phyloP scores from a whole-genome alignment of 2,888 invertebrate genomes.

The Callinectes sapidus region DNA sequence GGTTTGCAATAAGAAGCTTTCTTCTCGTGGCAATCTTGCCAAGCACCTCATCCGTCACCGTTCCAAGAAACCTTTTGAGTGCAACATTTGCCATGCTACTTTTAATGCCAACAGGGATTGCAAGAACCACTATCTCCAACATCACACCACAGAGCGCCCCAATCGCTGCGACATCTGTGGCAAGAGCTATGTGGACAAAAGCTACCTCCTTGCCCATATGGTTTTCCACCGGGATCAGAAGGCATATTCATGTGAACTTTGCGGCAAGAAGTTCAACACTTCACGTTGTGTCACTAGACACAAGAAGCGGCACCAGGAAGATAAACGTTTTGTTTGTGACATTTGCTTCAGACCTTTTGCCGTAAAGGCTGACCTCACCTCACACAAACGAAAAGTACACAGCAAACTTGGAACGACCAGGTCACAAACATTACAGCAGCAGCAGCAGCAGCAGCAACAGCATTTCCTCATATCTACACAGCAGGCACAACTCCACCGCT shows the following conservation, averaged over 20 bases:
- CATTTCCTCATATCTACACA: not conserved
- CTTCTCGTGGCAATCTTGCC: slow-evolving; percentile 69
- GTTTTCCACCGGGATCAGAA: slow-evolving; percentile 69
- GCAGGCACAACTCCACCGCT: not conserved
- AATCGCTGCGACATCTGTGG: slow-evolving; percentile 70
- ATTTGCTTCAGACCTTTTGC: slow-evolving; percentile 69
- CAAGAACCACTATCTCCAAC: slow-evolving; percentile 63
- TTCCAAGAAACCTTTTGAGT: slow-evolving; percentile 66
- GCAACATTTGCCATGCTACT: slow-evolving; percentile 61
- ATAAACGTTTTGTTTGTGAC: slow-evolving; percentile 63
- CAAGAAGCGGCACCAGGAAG: slow-evolving; percentile 67
- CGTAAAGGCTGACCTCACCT: slow-evolving; percentile 66
- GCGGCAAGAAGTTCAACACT: slow-evolving; percentile 70
- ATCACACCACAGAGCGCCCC: slow-evolving; percentile 69
- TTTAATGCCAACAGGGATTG: slow-evolving; percentile 72
- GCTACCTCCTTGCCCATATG: slow-evolving; percentile 70
- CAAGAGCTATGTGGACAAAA: slow-evolving; percentile 68
- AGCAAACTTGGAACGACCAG: slow-evolving; percentile 29
- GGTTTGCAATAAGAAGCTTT: slow-evolving; percentile 70
- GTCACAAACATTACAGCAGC: not conserved
- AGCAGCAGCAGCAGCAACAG: slow-evolving; percentile 32
- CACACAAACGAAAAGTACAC: slow-evolving; percentile 61
- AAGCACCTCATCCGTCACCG: slow-evolving; percentile 72
- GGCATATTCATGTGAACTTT: slow-evolving; percentile 63
- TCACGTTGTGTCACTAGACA: slow-evolving; percentile 63